Percentiles rank a stretch among this genome's conserved stretches.
Evolutionary conservation across 2,888 invertebrate genomes (phyloP).

Genomic region (Liopterus haemorrhoidalis): DNA sequence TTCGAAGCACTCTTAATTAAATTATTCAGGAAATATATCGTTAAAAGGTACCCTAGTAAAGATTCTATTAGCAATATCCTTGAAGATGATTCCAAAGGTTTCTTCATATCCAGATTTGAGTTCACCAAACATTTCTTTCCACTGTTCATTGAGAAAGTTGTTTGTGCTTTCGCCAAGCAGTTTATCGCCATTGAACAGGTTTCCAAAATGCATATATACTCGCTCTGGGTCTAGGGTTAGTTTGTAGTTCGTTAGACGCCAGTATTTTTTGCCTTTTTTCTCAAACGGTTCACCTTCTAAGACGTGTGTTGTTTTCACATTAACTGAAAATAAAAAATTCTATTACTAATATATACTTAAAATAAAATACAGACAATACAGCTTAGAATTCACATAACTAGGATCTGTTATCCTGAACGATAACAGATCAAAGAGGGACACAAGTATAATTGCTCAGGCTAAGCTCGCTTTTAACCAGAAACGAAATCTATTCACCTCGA

Average conservation of each 20-base stretch:
- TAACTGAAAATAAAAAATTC: slow-evolving; percentile 45
- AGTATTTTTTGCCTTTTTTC: slow-evolving; percentile 57
- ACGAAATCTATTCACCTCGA: no score
- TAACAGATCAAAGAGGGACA: no score
- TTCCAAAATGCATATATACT: slow-evolving; percentile 58
- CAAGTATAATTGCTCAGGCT: no score
- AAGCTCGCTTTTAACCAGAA: no score
- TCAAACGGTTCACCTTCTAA: slow-evolving; percentile 56
- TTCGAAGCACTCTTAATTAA: no score
- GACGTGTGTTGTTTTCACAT: slow-evolving; percentile 58
- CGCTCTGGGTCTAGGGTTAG: slow-evolving; percentile 58
- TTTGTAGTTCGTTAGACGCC: slow-evolving; percentile 58
- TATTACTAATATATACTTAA: no score
- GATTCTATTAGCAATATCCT: slow-evolving; percentile 59
- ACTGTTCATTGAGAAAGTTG: slow-evolving; percentile 38
- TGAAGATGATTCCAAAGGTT: slow-evolving; percentile 60
- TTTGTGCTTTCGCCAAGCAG: slow-evolving; percentile 14
- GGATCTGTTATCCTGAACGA: no score
- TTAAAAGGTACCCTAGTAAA: slow-evolving; percentile 63
- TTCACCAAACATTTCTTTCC: slow-evolving; percentile 40
- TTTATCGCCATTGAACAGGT: slow-evolving; percentile 49
- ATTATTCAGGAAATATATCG: slow-evolving; percentile 43
- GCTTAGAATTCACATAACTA: no score
- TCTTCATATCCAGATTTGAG: slow-evolving; percentile 63
- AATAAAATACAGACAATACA: no score